These are phyloP conservation scores for Leiothrix lutea DNA, from an alignment of 2,113 vertebrate species.

Conservation along the genomic window DNA sequence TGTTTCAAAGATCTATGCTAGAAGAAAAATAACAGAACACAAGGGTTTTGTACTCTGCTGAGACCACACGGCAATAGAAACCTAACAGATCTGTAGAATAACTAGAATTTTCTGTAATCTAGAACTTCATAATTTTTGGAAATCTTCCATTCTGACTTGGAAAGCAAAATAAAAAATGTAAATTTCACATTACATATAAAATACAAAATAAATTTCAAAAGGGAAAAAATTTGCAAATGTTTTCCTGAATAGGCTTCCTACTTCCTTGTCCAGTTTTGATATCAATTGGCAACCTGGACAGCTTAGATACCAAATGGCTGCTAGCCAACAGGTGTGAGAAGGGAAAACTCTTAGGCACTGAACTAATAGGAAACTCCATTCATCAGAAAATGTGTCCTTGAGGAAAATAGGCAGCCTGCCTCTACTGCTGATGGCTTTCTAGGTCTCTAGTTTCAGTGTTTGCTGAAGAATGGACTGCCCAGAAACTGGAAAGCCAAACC, in stretches of 20 bases:
- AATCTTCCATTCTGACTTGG: not conserved
- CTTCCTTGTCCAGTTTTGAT: not conserved
- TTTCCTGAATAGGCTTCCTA: not conserved
- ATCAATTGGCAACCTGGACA: not conserved
- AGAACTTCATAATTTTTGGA: not conserved
- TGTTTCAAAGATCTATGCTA: not conserved
- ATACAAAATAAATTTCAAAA: not conserved
- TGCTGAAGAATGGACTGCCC: not conserved
- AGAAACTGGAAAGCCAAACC: not conserved
- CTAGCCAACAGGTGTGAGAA: not conserved
- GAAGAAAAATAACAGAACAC: not conserved
- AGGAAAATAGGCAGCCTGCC: not conserved
- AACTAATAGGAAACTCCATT: not conserved
- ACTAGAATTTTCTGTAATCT: not conserved
- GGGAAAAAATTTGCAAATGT: rapidly evolving
- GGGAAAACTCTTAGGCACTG: not conserved
- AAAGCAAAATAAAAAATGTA: not conserved
- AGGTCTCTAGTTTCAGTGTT: not conserved
- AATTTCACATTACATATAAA: not conserved
- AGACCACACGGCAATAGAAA: not conserved
- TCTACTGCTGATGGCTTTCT: not conserved
- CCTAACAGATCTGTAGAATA: not conserved
- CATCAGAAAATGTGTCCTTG: not conserved
- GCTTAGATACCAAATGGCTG: not conserved
- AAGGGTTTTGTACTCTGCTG: not conserved